These are phyloP conservation scores for Anguilla obscura DNA, from an alignment of 2,797 vertebrate genomes.

Conservation along the genomic window DNA sequence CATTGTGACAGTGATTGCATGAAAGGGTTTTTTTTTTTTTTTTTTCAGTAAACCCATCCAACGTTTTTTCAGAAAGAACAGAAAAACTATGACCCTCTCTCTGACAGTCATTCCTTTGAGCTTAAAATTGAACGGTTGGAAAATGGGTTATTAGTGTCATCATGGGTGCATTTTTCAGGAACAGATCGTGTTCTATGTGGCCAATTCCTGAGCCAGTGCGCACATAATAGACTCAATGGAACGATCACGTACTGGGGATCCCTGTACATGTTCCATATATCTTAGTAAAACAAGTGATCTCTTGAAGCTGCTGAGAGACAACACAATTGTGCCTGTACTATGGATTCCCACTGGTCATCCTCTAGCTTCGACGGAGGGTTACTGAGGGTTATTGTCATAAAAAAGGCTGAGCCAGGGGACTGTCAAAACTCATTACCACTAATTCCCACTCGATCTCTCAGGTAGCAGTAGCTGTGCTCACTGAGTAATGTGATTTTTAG, in stretches of 20 bases:
- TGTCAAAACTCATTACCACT: background rate
- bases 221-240: background rate
- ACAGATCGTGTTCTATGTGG: background rate
- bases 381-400: background rate
- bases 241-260: background rate
- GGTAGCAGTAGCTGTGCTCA: background rate
- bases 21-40: background rate
- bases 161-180: background rate
- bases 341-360: background rate
- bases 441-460: background rate
- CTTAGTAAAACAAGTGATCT: background rate
- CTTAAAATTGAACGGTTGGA: background rate
- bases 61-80: background rate
- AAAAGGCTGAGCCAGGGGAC: background rate
- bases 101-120: conserved; percentile 16
- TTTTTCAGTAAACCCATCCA: background rate
- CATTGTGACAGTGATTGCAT: background rate
- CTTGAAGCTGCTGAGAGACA: background rate
- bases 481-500: background rate
- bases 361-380: background rate
- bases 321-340: background rate
- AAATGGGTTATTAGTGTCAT: background rate
- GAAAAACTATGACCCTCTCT: background rate
- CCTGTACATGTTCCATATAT: background rate
- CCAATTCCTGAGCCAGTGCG: background rate